Evolutionary conservation across 2,113 vertebrate species (phyloP).

Genomic region (Hippocampus abdominalis): DNA sequence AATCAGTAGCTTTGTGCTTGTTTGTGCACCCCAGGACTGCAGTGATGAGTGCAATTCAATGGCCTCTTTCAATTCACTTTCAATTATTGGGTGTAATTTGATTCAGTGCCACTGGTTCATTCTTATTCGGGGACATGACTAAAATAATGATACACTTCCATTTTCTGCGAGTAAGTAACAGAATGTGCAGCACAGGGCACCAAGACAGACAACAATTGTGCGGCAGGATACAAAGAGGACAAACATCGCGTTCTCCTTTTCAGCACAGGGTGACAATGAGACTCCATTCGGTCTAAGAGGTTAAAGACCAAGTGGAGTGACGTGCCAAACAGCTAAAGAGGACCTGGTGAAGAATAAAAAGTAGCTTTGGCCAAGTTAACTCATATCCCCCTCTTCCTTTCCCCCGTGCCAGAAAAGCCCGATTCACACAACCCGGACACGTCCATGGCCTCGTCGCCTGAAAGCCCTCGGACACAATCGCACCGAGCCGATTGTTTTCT

Average conservation of each 20-base stretch:
- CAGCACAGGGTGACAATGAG: conserved; percentile 46
- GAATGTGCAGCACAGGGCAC: neutral
- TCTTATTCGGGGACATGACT: neutral
- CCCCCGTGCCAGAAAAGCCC: conserved; percentile 51
- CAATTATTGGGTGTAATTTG: neutral
- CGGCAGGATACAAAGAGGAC: neutral
- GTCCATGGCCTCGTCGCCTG: conserved; percentile 40
- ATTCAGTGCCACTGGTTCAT: neutral
- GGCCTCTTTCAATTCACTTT: conserved; percentile 6
- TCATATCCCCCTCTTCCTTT: conserved; percentile 33
- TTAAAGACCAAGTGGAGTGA: conserved; percentile 50
- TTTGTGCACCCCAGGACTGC: conserved; percentile 6
- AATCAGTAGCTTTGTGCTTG: conserved; percentile 43
- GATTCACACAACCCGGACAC: conserved; percentile 65
- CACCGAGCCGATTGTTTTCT: conserved; percentile 41
- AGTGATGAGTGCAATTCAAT: conserved; percentile 1
- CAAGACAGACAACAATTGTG: neutral
- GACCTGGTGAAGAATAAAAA: conserved; percentile 45
- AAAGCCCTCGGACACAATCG: conserved; percentile 49
- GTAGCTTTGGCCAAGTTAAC: conserved; percentile 53
- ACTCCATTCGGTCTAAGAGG: conserved; percentile 70
- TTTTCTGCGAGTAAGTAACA: neutral
- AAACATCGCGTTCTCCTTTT: conserved; percentile 3
- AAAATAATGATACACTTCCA: conserved; percentile 5
- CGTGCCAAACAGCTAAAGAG: conserved; percentile 59